Base-by-base conservation (phyloP, 1,140 invertebrate genomes). In the Trissolcus basalis region DNA sequence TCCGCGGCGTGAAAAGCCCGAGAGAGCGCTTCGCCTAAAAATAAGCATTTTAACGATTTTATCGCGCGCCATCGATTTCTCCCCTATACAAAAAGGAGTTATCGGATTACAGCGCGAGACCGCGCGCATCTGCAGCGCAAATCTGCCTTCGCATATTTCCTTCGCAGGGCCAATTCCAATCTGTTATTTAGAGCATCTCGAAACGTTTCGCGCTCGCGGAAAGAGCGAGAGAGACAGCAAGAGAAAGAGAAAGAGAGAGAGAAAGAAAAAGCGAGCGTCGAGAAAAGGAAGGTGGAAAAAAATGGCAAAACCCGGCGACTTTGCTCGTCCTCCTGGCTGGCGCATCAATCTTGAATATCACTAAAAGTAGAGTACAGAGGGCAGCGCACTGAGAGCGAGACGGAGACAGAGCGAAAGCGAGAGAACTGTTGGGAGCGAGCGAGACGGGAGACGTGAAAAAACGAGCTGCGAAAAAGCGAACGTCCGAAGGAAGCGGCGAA, bases 31-130 rank as follows among this genome's bases (percentile, higher is more conserved):
- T 43, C 39, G 49, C 61, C 61, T 65, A 65, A 65, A 65, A 65
- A 65, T 65, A 65, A 56, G 53, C 53, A 56, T 56, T 64, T 65
- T 49, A 65, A 65, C 61, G 44, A 56, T 55, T 65, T 65, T 65
- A 65, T 55, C 53, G 53, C 51, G 53, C 61, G 39, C 61, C 51
- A 65, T 65, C 61, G 53, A 65, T 65, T 65, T 49, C 53, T 56
- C 61, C 53, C 61, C 51, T 14, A 56, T 56, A 50, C 19, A 27
- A 56, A 55, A 55, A 41, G 36, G 41, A 55, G 41, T 56, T 65
- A 65, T 55, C 61, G 43, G 61, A 65, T 65, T 56, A 55, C 55
- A 51, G 50, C 54, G 47, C 54, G 61, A 39, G 19, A 27, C 19
- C 19, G 19, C 19, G 19, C 61, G 53, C 61, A 65, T 65, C 61